Percentiles rank a stretch among this genome's conserved stretches.
Evolutionary conservation across 1,140 invertebrate genomes (phyloP).

Genomic region (Nephotettix cincticeps): DNA sequence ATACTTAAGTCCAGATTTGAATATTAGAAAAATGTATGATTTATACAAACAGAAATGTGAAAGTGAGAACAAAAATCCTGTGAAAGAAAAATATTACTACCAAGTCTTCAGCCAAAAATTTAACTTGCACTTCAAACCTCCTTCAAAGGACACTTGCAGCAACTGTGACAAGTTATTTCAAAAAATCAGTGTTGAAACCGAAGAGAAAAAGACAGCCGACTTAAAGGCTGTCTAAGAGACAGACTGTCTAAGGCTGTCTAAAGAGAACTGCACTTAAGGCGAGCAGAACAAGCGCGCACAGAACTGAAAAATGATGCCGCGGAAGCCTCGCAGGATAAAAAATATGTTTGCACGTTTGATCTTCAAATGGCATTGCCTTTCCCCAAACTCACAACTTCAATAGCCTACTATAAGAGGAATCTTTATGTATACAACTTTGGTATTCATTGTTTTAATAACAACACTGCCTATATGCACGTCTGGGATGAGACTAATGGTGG

Average conservation of each 20-base stretch:
- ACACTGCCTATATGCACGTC: constrained; percentile 38
- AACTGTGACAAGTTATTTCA: constrained; percentile 36
- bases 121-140: constrained; percentile 51
- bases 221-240: constrained; percentile 33
- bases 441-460: constrained; percentile 33
- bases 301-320: constrained; percentile 30
- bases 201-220: constrained; percentile 28
- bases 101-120: constrained; percentile 51
- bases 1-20: constrained; percentile 49
- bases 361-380: constrained; percentile 40
- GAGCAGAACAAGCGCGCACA: constrained; percentile 32
- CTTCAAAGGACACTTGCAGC: constrained; percentile 43
- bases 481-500: constrained; percentile 40
- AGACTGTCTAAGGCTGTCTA: too few species aligned
- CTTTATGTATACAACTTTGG: constrained; percentile 40
- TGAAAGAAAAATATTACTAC: constrained; percentile 53
- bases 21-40: constrained; percentile 51
- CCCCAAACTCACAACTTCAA: constrained; percentile 38
- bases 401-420: constrained; percentile 42
- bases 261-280: constrained; percentile 34
- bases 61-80: constrained; percentile 44
- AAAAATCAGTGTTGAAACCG: constrained; percentile 14
- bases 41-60: constrained; percentile 49
- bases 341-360: constrained; percentile 37
- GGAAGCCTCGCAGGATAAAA: constrained; percentile 28